phyloP scores from a whole-genome alignment of 2,797 vertebrate genomes.

The Lutjanus campechanus region DNA sequence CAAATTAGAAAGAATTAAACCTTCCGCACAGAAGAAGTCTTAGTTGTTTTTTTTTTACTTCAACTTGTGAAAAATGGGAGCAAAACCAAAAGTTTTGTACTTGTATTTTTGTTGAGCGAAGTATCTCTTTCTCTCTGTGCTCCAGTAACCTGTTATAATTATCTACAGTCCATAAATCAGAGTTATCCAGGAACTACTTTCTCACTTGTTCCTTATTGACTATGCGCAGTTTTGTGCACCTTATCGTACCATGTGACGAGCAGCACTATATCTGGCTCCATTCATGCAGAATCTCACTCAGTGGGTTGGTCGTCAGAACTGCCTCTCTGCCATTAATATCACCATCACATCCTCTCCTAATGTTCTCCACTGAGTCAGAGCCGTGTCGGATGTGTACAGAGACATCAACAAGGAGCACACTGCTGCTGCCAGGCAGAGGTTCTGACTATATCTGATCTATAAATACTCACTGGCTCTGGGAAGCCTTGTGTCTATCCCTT shows the following conservation, averaged over 20 bases:
- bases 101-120: too few species aligned
- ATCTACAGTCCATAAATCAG: neutral
- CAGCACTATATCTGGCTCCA: constrained; percentile 14
- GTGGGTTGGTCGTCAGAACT: constrained; percentile 17
- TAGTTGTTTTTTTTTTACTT: too few species aligned
- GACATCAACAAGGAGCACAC: constrained; percentile 67
- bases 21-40: too few species aligned
- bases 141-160: neutral
- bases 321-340: constrained; percentile 46
- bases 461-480: constrained; percentile 76
- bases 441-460: constrained; percentile 80
- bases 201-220: neutral
- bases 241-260: neutral
- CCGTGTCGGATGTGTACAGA: constrained; percentile 60
- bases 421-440: constrained; percentile 77
- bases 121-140: neutral
- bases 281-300: constrained; percentile 30
- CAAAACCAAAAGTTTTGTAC: too few species aligned
- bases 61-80: too few species aligned
- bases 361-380: constrained; percentile 63
- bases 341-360: constrained; percentile 45
- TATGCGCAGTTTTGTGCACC: neutral
- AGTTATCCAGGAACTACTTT: neutral
- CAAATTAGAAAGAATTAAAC: too few species aligned
- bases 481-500: constrained; percentile 66